These are phyloP conservation scores for Crax fasciolata DNA, from an alignment of 2,797 vertebrate genomes.

Conservation along the genomic window DNA sequence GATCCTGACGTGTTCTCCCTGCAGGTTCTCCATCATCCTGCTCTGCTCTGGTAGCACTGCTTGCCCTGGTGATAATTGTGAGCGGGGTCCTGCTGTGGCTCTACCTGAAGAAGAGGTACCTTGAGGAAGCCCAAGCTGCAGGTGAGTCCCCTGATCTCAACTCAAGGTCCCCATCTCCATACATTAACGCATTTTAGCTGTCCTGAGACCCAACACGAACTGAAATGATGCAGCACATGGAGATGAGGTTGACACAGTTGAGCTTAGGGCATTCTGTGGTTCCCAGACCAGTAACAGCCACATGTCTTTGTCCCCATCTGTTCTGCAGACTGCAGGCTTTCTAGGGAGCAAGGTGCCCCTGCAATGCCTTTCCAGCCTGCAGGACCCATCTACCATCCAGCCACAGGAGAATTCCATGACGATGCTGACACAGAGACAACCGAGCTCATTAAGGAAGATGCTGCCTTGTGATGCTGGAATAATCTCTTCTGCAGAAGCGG, in stretches of 20 bases:
- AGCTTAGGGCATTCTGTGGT: not conserved
- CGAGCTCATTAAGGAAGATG: not conserved
- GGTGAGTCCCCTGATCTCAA: not conserved
- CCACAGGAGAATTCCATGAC: not conserved
- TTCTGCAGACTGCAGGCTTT: not conserved
- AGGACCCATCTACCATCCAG: not conserved
- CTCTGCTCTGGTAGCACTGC: not conserved
- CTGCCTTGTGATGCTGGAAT: not conserved
- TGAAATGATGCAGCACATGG: rapidly evolving
- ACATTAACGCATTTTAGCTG: rapidly evolving
- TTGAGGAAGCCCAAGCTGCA: not conserved
- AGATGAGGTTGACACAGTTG: not conserved
- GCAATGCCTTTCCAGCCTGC: rapidly evolving
- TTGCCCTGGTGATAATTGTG: not conserved
- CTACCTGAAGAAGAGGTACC: not conserved
- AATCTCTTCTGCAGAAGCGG: not conserved
- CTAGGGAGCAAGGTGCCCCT: not conserved
- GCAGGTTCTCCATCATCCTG: not conserved
- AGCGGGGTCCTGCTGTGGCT: slow-evolving; percentile 37
- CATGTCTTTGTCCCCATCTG: not conserved
- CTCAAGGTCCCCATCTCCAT: no score
- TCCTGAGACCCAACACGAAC: not conserved
- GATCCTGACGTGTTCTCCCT: rapidly evolving
- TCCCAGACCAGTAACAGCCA: rapidly evolving
- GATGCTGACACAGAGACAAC: not conserved